Base-by-base conservation (phyloP, 2,888 invertebrate genomes). In the Nymphalis polychloros region DNA sequence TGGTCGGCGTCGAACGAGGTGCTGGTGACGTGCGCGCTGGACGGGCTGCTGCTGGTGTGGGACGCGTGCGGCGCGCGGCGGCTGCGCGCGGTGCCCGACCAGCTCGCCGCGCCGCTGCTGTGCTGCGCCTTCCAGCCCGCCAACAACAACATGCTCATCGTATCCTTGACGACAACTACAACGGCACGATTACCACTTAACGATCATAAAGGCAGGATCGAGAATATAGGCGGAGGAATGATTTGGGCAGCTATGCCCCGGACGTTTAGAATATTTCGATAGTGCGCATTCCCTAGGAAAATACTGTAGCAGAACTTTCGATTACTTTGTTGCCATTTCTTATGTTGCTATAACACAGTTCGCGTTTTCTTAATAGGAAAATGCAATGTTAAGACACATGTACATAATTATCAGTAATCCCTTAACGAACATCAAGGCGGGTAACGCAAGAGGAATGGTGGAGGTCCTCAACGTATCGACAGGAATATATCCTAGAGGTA, bases 1-100 rank as follows among this genome's bases (percentile, higher is more conserved):
- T 97, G 97, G 97, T 97, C 97, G 0, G 94, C 95, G 19, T 96
- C 96, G 41, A 97, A 97, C 90, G 97, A 97, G 88, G 88, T 97
- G 72, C 93, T 97, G 72, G 95, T 97, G 67, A 96, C 96, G 59
- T 95, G 95, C 72, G 96, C 96, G 1, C 83, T 95, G 77, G 97
- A 97, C 86, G 94, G 95, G 16, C 94, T 97, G 74, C 93, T 97
- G 72, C 95, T 97, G 66, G 96, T 96, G 59, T 95, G 95, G 73
- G 96, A 96, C 2, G 84, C 95, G 78, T 97, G 97, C 86, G 95
- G 94, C 35, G 94, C 83, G 52, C 90, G 92, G 95, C 88, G 92
- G 94, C 88, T 96, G 74, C 89, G 96, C 48, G 90, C 93, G 8
- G 94, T 96, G 68, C 85, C 84, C 61, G 96, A 96, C 85, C 95